These are phyloP conservation scores for Empidonax alnorum DNA, from an alignment of 2,113 vertebrate species.

Conservation along the genomic window DNA sequence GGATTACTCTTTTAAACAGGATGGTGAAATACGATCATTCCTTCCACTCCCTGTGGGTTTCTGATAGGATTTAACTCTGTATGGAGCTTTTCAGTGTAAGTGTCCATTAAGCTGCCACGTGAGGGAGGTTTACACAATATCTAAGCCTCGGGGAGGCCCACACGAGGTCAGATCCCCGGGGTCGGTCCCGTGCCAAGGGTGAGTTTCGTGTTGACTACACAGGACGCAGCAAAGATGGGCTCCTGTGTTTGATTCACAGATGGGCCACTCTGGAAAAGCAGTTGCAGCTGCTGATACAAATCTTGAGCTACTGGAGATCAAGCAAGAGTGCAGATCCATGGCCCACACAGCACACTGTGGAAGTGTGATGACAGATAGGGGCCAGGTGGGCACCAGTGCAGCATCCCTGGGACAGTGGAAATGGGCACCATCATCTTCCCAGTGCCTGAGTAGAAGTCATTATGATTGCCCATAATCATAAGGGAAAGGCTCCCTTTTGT, in stretches of 20 bases:
- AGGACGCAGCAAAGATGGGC: background rate
- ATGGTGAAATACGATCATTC: constrained; percentile 21
- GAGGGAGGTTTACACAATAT: background rate
- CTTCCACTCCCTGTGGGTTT: background rate
- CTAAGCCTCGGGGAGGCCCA: background rate
- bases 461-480: background rate
- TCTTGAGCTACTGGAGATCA: background rate
- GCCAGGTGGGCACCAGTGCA: background rate
- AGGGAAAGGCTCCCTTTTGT: background rate
- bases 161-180: background rate
- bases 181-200: background rate
- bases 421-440: background rate
- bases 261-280: background rate
- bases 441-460: background rate
- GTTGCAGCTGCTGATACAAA: background rate
- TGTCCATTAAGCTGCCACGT: background rate
- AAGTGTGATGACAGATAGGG: background rate
- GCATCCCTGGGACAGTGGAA: background rate
- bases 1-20: constrained; percentile 28
- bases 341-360: background rate
- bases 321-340: background rate
- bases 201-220: background rate
- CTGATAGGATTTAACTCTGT: constrained; percentile 1
- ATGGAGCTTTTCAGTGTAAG: background rate
- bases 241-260: background rate